Evolutionary conservation across 2,888 invertebrate genomes (phyloP).

Genomic region (Gymnosoma rotundatum): DNA sequence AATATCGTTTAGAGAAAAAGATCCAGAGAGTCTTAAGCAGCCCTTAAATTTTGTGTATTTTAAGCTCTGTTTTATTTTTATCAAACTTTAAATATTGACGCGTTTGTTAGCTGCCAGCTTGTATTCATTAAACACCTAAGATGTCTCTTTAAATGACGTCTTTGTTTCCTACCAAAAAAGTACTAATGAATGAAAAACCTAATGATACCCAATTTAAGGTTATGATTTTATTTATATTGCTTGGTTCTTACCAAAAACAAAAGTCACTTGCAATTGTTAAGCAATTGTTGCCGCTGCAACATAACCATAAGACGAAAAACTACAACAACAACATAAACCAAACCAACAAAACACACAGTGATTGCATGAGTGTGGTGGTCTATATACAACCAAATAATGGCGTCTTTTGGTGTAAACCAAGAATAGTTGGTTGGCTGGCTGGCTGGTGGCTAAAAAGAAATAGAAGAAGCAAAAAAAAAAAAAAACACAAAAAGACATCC

Average conservation of each 20-base stretch:
- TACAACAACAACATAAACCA: slow-evolving; percentile 38
- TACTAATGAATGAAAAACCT: slow-evolving; percentile 60
- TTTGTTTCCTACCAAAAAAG: neutral
- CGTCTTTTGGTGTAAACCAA: slow-evolving; percentile 71
- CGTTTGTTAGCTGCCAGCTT: neutral
- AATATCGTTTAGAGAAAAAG: no score
- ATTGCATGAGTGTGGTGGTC: slow-evolving; percentile 69
- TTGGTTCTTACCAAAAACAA: slow-evolving; percentile 4
- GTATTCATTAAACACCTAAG: neutral
- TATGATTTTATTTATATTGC: neutral
- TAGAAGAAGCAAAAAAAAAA: neutral
- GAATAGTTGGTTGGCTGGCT: slow-evolving; percentile 69
- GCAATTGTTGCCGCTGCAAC: slow-evolving; percentile 21
- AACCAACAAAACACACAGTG: slow-evolving; percentile 47
- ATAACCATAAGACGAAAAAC: slow-evolving; percentile 34
- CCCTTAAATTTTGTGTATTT: no score
- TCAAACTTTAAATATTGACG: neutral
- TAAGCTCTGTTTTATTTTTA: no score
- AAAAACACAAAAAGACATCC: slow-evolving; percentile 50
- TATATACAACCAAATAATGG: slow-evolving; percentile 70
- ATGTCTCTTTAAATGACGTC: neutral
- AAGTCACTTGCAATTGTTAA: slow-evolving; percentile 44
- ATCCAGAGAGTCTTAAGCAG: no score
- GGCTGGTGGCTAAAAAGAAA: slow-evolving; percentile 63
- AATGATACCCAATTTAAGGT: slow-evolving; percentile 67